Percentiles rank a stretch among this genome's conserved stretches.
phyloP scores from a whole-genome alignment of 2,113 vertebrate genomes.

The Sus scrofa region T2T-Sscrofa CM000817.6:125039001-125039500 shows the following conservation, averaged over 20 bases:
- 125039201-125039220: constrained; percentile 69
- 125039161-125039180: constrained; percentile 32
- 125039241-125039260: constrained; percentile 51
- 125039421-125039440: neutral
- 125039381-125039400: neutral
- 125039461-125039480: neutral
- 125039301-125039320: neutral
- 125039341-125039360: neutral
- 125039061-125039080: constrained; percentile 21
- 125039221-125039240: constrained; percentile 35
- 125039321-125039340: neutral
- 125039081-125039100: constrained; percentile 3
- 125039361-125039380: constrained; percentile 18
- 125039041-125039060: neutral
- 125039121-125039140: neutral
- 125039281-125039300: constrained; percentile 18
- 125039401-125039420: neutral
- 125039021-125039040: constrained; percentile 11
- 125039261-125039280: constrained; percentile 50
- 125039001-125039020: constrained; percentile 14
- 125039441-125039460: neutral
- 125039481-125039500: neutral
- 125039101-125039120: neutral
- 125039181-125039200: neutral
- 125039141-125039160: neutral